Evolutionary conservation across 2,797 vertebrate genomes (phyloP).

Genomic region (Myiotriccus ornatus): DNA sequence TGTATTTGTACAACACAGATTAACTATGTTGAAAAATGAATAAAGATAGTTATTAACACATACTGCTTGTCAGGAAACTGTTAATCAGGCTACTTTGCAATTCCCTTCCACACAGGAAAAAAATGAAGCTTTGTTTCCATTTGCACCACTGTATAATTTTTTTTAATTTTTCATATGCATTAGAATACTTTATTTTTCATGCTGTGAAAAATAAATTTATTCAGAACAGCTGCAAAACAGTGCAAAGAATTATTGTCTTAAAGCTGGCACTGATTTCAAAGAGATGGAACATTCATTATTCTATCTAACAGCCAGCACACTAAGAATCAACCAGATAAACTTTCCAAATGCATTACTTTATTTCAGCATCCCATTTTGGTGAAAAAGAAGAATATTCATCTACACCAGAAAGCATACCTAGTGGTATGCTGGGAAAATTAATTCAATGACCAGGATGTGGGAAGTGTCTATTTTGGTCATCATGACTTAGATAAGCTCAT

Average conservation of each 20-base stretch:
- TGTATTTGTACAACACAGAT: background rate
- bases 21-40: background rate
- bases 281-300: background rate
- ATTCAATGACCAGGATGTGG: background rate
- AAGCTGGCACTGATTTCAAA: background rate
- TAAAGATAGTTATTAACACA: background rate
- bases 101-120: background rate
- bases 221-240: background rate
- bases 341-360: background rate
- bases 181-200: background rate
- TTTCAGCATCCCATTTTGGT: background rate
- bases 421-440: background rate
- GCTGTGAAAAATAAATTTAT: background rate
- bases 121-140: background rate
- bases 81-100: background rate
- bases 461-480: background rate
- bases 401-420: background rate
- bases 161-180: background rate
- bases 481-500: background rate
- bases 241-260: conserved; percentile 1
- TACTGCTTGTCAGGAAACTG: background rate
- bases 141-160: background rate
- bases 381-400: background rate
- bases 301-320: background rate
- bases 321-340: background rate